Conservation (phyloP, 2,888 invertebrate species). For the Ommatoiulus sabulosus region DNA sequence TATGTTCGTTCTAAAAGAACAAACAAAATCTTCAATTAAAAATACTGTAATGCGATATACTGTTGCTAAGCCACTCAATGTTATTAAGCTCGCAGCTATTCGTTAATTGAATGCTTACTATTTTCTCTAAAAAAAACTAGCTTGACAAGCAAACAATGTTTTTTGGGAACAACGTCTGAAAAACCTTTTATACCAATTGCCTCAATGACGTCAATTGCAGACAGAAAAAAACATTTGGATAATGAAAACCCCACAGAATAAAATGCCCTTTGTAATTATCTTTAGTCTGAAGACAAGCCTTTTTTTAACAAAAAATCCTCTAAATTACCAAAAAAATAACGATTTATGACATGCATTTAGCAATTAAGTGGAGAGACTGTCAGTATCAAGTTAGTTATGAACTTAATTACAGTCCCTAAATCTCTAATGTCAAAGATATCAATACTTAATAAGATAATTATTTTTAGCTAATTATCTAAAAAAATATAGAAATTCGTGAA, state of each 20-base stretch:
- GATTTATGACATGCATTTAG: background rate
- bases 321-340: background rate
- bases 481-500: background rate
- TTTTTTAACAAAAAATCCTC: background rate
- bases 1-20: too few relatives aligned
- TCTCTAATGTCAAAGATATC: background rate
- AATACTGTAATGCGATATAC: too few relatives aligned
- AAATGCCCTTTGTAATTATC: background rate
- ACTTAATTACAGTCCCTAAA: background rate
- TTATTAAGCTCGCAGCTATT: background rate
- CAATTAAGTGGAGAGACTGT: background rate
- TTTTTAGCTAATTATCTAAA: background rate
- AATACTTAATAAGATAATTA: background rate
- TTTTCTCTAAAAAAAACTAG: background rate
- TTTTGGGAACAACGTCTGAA: background rate
- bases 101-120: slow-evolving; percentile 4
- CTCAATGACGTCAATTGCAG: background rate
- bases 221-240: background rate
- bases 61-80: background rate
- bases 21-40: too few relatives aligned
- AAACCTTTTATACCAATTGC: background rate
- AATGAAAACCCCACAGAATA: background rate
- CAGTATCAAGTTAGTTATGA: background rate
- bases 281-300: background rate
- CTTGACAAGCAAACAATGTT: background rate